Conservation (phyloP, 2,113 vertebrate species). For the Heterotis niloticus region DNA sequence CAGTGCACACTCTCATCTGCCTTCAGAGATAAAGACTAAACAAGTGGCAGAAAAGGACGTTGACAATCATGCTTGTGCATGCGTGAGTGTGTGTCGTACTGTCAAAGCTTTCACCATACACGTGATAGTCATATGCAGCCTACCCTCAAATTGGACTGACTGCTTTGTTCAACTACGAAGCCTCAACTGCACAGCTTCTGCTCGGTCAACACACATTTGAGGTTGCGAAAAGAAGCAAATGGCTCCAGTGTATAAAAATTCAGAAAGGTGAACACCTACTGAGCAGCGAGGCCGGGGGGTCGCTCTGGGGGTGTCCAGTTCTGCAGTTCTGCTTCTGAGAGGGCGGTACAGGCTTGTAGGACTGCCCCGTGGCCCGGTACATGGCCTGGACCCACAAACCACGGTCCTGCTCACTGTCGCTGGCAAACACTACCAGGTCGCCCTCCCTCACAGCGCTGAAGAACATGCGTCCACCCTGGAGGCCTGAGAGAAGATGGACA, state of each 20-base stretch:
- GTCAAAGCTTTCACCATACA: no score
- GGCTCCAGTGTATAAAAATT: background rate
- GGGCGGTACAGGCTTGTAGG: slow-evolving; percentile 83
- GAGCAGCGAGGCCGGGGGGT: slow-evolving; percentile 64
- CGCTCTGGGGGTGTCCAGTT: slow-evolving; percentile 64
- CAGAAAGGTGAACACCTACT: slow-evolving; percentile 66
- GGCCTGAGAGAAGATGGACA: slow-evolving; percentile 60
- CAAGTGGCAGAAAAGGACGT: no score
- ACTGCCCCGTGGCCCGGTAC: slow-evolving; percentile 94
- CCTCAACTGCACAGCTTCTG: no score
- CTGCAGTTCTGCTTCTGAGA: slow-evolving; percentile 72
- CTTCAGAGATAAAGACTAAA: no score
- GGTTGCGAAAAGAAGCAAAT: no score
- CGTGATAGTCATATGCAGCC: no score
- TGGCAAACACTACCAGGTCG: slow-evolving; percentile 86
- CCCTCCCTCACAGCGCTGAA: slow-evolving; percentile 95
- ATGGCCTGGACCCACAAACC: slow-evolving; percentile 93
- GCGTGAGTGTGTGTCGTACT: no score
- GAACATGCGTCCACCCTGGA: slow-evolving; percentile 84
- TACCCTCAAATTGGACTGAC: no score
- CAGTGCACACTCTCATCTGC: no score
- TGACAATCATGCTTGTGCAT: no score
- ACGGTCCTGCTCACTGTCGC: slow-evolving; percentile 88
- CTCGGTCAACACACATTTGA: no score
- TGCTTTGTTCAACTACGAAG: no score